Evolutionary conservation across 2,797 vertebrate genomes (phyloP).

Genomic region (Acipenser oxyrinchus): DNA sequence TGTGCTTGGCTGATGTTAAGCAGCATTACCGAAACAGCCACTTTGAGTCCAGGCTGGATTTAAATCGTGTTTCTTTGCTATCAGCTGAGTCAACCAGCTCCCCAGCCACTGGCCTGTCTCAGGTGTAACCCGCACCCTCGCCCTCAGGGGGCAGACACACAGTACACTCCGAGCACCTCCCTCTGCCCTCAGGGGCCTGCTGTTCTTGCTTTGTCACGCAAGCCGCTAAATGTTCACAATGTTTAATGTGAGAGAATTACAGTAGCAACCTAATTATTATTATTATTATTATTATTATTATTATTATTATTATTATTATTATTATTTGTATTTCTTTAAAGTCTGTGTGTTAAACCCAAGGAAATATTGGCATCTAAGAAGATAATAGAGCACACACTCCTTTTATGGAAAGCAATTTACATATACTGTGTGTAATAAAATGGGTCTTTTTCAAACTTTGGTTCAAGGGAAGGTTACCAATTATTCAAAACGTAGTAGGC

Average conservation of each 20-base stretch:
- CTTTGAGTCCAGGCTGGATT: no score
- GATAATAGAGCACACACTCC: constrained; percentile 50
- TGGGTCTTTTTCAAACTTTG: constrained; percentile 7
- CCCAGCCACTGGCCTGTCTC: no score
- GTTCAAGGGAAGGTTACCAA: no score
- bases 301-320: no score
- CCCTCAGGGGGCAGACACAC: constrained; percentile 12
- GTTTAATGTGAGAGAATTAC: constrained; percentile 60
- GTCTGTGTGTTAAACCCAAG: constrained; percentile 51
- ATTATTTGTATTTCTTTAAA: constrained; percentile 34
- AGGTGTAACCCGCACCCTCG: neutral
- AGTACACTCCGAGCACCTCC: constrained; percentile 35
- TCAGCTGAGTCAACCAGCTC: no score
- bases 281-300: constrained; percentile 26
- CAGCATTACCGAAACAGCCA: no score
- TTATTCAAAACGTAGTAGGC: no score
- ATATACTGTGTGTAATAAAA: constrained; percentile 10
- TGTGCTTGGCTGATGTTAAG: no score
- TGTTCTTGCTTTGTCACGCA: constrained; percentile 57
- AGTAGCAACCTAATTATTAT: constrained; percentile 58
- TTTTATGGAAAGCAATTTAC: neutral
- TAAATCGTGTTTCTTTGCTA: no score
- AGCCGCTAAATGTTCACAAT: constrained; percentile 61
- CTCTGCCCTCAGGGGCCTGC: constrained; percentile 41
- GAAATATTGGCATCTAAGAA: constrained; percentile 46